Conservation (phyloP, 2,113 vertebrate species). For the Micronisus gabar region DNA sequence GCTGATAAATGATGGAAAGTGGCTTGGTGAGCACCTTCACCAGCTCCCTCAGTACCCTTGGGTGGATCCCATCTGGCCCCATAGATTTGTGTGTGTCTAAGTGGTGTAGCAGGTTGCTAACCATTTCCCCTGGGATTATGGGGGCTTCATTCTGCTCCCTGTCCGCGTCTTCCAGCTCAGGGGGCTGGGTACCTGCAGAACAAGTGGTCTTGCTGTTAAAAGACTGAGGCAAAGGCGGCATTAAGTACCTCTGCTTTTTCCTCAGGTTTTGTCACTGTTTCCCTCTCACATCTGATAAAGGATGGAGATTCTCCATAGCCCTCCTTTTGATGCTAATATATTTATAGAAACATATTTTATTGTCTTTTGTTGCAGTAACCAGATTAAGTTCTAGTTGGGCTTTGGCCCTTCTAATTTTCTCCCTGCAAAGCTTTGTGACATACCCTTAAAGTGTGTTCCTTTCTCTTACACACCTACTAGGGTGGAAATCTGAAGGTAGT, state of each 20-base stretch:
- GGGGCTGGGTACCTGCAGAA: not conserved
- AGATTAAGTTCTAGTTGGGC: not conserved
- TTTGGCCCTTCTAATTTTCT: not conserved
- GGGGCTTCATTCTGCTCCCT: not conserved
- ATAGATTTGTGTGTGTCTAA: not conserved
- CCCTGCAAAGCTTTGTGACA: not conserved
- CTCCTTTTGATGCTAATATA: not conserved
- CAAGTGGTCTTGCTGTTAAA: not conserved
- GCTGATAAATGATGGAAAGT: not conserved
- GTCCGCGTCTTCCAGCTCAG: not conserved
- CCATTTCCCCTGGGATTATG: not conserved
- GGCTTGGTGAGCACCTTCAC: not conserved
- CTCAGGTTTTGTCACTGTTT: not conserved
- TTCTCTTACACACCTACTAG: fast-evolving
- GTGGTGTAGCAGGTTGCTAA: not conserved
- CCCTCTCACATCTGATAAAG: no score
- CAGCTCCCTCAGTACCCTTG: not conserved
- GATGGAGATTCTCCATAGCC: not conserved
- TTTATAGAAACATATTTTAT: not conserved
- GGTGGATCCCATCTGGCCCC: not conserved
- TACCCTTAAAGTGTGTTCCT: not conserved
- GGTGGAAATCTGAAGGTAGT: not conserved
- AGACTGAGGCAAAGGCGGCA: not conserved
- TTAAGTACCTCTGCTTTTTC: not conserved
- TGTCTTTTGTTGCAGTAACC: not conserved